Evolutionary conservation across 2,888 invertebrate genomes (phyloP).

Genomic region (Graphium colonna): DNA sequence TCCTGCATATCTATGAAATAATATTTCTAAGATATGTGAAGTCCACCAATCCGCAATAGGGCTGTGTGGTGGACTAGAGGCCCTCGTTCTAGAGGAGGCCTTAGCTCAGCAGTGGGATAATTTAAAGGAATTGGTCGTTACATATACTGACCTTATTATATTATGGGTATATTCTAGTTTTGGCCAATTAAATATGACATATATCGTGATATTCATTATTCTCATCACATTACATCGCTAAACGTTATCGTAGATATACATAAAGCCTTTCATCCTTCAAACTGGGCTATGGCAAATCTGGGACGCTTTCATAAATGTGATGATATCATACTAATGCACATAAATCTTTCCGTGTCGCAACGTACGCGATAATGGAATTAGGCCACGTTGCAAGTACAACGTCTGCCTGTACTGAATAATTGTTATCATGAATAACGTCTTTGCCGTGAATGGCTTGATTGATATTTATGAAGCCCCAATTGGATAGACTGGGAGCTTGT

Average conservation of each 20-base stretch:
- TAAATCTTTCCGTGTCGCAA: constrained; percentile 41
- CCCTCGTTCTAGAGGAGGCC: too few relatives aligned
- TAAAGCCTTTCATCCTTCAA: constrained; percentile 49
- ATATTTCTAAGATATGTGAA: too few relatives aligned
- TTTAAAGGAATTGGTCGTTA: too few relatives aligned
- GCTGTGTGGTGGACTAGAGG: too few relatives aligned
- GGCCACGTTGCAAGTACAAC: constrained; percentile 30
- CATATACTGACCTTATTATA: too few relatives aligned
- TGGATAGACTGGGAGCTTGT: constrained; percentile 1
- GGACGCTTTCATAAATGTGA: constrained; percentile 45
- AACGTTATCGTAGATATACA: constrained; percentile 18
- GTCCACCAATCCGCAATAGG: too few relatives aligned
- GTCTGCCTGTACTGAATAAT: constrained; percentile 33
- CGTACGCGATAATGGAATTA: constrained; percentile 40
- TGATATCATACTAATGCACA: constrained; percentile 44
- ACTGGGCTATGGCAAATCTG: constrained; percentile 47
- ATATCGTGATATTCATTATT: too few relatives aligned
- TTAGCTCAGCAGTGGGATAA: too few relatives aligned
- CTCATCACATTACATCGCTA: too few relatives aligned
- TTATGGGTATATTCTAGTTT: too few relatives aligned
- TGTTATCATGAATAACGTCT: constrained; percentile 34
- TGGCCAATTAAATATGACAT: too few relatives aligned
- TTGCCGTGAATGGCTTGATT: constrained; percentile 26
- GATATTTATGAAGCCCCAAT: constrained; percentile 21
- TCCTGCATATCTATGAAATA: too few relatives aligned